Percentiles rank a stretch among this genome's conserved stretches.
Conservation (phyloP, 2,888 invertebrate genomes). For the Acheta domesticus region DNA sequence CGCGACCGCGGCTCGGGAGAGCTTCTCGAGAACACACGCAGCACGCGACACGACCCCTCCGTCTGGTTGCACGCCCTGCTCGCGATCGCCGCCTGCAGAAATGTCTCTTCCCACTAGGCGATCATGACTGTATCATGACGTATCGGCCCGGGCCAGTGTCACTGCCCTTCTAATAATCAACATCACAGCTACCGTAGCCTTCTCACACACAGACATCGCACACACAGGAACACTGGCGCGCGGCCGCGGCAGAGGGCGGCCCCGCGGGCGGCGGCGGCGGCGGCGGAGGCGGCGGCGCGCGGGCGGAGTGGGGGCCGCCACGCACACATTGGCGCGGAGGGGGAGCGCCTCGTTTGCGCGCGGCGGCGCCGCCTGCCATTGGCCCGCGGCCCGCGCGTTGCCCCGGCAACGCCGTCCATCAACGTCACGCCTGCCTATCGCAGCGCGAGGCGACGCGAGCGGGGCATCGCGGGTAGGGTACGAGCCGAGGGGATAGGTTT, state of each 20-base stretch:
- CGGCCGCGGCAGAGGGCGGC: constrained; percentile 8
- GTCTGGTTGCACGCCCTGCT: background rate
- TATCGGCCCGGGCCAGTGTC: constrained; percentile 35
- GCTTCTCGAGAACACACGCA: no score
- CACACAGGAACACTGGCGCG: background rate
- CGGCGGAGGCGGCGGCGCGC: constrained; percentile 2
- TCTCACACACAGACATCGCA: constrained; percentile 5
- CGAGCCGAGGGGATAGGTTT: constrained; percentile 33
- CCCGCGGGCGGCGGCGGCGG: background rate
- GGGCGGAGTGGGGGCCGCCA: constrained; percentile 21
- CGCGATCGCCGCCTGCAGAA: constrained; percentile 11
- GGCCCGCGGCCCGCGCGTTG: constrained; percentile 42
- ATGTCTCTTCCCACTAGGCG: constrained; percentile 4
- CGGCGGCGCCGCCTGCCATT: constrained; percentile 42
- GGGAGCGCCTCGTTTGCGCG: background rate
- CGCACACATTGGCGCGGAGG: constrained; percentile 19
- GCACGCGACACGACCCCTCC: no score
- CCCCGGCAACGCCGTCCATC: constrained; percentile 43
- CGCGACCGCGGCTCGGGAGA: no score
- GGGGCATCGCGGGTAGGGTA: constrained; percentile 23
- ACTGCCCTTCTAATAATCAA: constrained; percentile 38
- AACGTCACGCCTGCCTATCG: constrained; percentile 40
- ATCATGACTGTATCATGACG: constrained; percentile 34
- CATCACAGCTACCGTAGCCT: constrained; percentile 24
- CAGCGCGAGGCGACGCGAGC: constrained; percentile 34